Percentiles rank a stretch among this genome's conserved stretches.
Conservation (phyloP, 1,140 invertebrate genomes). For the Daktulosphaira vitifoliae region DNA sequence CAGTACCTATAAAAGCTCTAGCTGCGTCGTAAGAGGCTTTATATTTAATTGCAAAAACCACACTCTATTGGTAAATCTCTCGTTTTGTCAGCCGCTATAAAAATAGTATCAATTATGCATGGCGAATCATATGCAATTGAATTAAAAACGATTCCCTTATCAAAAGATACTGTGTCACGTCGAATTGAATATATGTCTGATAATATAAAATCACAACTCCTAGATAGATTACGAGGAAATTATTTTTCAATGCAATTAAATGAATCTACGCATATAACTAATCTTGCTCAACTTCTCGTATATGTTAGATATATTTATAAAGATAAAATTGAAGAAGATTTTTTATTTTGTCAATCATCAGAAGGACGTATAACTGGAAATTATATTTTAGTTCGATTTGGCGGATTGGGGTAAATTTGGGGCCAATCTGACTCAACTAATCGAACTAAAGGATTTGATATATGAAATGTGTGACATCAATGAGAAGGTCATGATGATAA, state of each 20-base stretch:
- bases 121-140: neutral
- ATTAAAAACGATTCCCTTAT: constrained; percentile 38
- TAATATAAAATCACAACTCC: constrained; percentile 35
- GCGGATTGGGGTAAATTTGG: too few species aligned
- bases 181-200: constrained; percentile 39
- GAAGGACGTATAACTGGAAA: neutral
- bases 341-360: constrained; percentile 8
- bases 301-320: neutral
- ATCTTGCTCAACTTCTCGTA: neutral
- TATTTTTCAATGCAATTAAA: constrained; percentile 9
- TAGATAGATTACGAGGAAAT: constrained; percentile 1
- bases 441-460: too few species aligned
- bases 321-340: constrained; percentile 6
- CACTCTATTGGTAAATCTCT: neutral
- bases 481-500: too few species aligned
- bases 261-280: constrained; percentile 12
- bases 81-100: neutral
- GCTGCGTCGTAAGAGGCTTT: neutral
- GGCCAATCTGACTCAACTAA: too few species aligned
- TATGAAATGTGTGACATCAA: too few species aligned
- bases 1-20: neutral
- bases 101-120: constrained; percentile 4
- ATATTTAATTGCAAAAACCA: neutral
- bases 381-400: neutral
- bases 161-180: constrained; percentile 39